Conservation (phyloP, 2,797 vertebrate genomes). For the Bovichtus diacanthus region DNA sequence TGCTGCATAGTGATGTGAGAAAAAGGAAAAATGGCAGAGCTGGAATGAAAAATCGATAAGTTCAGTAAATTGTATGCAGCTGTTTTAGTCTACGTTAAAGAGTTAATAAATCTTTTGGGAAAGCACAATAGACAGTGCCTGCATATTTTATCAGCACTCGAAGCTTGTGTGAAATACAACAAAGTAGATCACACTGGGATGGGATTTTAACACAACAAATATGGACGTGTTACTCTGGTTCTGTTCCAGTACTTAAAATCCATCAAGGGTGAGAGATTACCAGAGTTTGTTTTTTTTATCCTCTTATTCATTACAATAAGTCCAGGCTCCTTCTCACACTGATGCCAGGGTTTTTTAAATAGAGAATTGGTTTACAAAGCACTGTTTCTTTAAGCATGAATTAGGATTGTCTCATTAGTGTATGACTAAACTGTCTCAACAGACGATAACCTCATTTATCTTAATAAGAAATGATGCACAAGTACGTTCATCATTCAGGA, state of each 20-base stretch:
- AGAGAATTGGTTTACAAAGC: slow-evolving; percentile 39
- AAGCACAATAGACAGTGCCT: slow-evolving; percentile 36
- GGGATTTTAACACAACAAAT: slow-evolving; percentile 48
- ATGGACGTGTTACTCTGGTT: slow-evolving; percentile 45
- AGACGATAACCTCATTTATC: slow-evolving; percentile 62
- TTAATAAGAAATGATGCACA: slow-evolving; percentile 47
- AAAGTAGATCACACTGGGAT: slow-evolving; percentile 41
- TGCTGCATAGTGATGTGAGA: slow-evolving; percentile 15
- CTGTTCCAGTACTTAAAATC: slow-evolving; percentile 42
- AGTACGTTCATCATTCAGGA: slow-evolving; percentile 47
- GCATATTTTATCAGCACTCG: slow-evolving; percentile 52
- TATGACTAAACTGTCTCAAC: slow-evolving; percentile 44
- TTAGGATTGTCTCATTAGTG: slow-evolving; percentile 61
- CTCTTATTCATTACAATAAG: slow-evolving; percentile 20
- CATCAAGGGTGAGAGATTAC: slow-evolving; percentile 49
- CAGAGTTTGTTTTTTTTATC: background rate
- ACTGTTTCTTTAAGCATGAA: slow-evolving; percentile 50
- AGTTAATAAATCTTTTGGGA: slow-evolving; percentile 54
- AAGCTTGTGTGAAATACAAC: slow-evolving; percentile 38
- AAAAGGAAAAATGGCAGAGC: slow-evolving; percentile 21
- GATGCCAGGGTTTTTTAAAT: slow-evolving; percentile 32
- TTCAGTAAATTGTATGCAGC: slow-evolving; percentile 22
- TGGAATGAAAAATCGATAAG: slow-evolving; percentile 26
- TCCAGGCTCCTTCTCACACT: slow-evolving; percentile 13
- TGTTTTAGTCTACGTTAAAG: slow-evolving; percentile 37